Evolutionary conservation across 2,888 invertebrate species (phyloP), one percentile per base, ranked within the genome.

Genomic region (Trimorus sp.): DNA sequence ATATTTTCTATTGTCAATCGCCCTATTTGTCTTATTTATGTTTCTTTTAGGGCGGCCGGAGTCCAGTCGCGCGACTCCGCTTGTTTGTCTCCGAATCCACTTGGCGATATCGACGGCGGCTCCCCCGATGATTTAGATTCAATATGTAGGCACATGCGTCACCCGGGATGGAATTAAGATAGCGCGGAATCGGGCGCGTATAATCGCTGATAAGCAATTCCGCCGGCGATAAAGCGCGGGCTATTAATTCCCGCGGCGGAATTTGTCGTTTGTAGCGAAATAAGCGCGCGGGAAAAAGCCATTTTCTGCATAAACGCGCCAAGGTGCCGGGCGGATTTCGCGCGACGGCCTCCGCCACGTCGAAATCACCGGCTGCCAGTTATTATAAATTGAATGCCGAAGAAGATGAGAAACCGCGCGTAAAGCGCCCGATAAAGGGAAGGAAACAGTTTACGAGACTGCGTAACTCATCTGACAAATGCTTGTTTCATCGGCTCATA

Each of bases 21-120:
- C 87, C 90, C 90, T 89, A 91, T 91, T 91, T 90, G 89, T 90
- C 91, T 91, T 91, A 90, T 91, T 91, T 91, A 91, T 91, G 91
- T 91, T 91, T 91, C 90, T 90, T 89, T 90, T 89, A 89, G 82
- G 84, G 84, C 85, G 89, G 86, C 87, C 87, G 77, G 54, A 84
- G 88, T 87, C 89, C 89, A 87, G 26, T 26, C 86, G 84, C 85
- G 73, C 59, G 85, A 87, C 58, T 78, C 78, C 65, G 83, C 83
- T 81, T 83, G 77, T 84, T 80, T 75, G 82, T 80, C 79, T 80
- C 62, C 54, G 73, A 83, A 84, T 83, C 85, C 83, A 86, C 83
- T 75, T 71, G 75, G 83, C 86, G 88, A 87, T 88, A 87, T 88
- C 79, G 76, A 73, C 68, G 59, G 51, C 68, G 59, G 51, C 26